phyloP scores from a whole-genome alignment of 2,797 vertebrate genomes.

The Mormyrus hasselquistii region DNA sequence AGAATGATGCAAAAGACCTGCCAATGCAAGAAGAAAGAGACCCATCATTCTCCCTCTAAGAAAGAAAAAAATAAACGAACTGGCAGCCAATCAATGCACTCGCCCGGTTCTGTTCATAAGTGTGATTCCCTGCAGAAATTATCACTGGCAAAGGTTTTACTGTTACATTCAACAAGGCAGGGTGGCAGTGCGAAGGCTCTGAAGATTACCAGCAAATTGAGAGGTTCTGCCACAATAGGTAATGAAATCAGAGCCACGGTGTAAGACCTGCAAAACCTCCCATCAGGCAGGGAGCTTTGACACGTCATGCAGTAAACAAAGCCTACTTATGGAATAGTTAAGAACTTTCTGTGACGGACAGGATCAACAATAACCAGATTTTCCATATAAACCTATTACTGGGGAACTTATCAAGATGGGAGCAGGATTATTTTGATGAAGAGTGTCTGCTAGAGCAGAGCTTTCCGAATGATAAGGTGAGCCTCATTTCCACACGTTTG shows the following conservation, averaged over 20 bases:
- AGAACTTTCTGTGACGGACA: not conserved
- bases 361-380: conserved; percentile 1
- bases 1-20: not conserved
- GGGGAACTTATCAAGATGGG: not conserved
- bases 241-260: not conserved
- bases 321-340: not conserved
- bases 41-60: not conserved
- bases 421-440: not conserved
- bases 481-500: not conserved
- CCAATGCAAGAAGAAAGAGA: not conserved
- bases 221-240: not conserved
- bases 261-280: not conserved
- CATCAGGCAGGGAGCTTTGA: not conserved
- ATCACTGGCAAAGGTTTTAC: not conserved
- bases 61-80: not conserved
- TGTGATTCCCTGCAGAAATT: not conserved
- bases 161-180: not conserved
- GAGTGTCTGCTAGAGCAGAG: not conserved
- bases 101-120: not conserved
- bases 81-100: not conserved
- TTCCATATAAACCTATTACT: not conserved
- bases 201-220: not conserved
- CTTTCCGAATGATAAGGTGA: not conserved
- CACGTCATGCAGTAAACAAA: not conserved
- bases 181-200: not conserved